Conservation (phyloP, 2,888 invertebrate genomes). For the Drosophila testacea region DNA sequence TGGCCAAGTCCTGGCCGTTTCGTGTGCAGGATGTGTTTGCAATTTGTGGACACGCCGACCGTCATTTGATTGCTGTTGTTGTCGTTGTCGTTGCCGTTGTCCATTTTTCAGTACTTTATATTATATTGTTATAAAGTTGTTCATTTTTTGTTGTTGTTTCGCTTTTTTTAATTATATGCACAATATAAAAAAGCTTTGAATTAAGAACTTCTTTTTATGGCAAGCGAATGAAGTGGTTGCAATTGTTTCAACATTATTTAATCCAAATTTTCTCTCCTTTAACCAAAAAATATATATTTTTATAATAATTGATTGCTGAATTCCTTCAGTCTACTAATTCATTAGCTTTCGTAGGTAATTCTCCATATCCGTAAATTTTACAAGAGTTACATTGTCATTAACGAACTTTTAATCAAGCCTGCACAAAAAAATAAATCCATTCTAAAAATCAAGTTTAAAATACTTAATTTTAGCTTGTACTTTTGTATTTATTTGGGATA, state of each 20-base stretch:
- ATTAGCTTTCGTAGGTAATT: too few species aligned
- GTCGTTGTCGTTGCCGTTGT: slow-evolving; percentile 35
- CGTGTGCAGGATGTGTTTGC: slow-evolving; percentile 81
- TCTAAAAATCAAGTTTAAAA: too few species aligned
- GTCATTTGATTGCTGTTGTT: slow-evolving; percentile 65
- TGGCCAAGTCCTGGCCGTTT: slow-evolving; percentile 49
- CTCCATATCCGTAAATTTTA: too few species aligned
- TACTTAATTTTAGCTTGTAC: too few species aligned
- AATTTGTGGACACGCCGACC: slow-evolving; percentile 81
- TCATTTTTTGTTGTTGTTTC: background rate
- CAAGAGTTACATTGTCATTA: too few species aligned
- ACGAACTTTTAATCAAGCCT: too few species aligned
- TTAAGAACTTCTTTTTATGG: slow-evolving; percentile 33
- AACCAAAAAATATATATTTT: too few species aligned
- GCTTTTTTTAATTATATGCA: slow-evolving; percentile 47
- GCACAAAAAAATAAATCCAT: too few species aligned
- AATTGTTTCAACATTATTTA: slow-evolving; percentile 37
- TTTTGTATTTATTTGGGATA: too few species aligned
- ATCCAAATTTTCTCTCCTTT: background rate
- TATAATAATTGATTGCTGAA: too few species aligned
- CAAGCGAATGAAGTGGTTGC: slow-evolving; percentile 33
- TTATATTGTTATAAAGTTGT: slow-evolving; percentile 44
- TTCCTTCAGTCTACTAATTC: too few species aligned
- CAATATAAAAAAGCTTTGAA: slow-evolving; percentile 29
- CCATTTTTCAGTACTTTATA: slow-evolving; percentile 46